A percentile compares a stretch with the other conserved stretches of the same genome.
These are phyloP conservation scores for Lipotes vexillifer DNA, from an alignment of 2,113 vertebrate genomes.

Conservation along the genomic window DNA sequence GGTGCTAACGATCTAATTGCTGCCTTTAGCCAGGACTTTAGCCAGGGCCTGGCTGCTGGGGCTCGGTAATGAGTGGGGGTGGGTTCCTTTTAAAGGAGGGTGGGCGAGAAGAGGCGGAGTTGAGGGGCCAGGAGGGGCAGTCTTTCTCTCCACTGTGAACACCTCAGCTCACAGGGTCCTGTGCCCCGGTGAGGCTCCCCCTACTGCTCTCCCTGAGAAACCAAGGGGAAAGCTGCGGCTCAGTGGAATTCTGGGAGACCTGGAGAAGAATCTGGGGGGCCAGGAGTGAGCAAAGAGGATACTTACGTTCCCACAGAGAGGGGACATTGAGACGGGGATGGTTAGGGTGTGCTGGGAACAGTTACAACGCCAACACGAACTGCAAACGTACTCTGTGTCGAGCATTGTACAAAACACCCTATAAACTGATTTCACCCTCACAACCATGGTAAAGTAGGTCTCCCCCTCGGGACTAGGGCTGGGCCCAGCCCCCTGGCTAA, in stretches of 20 bases:
- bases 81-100: conserved; percentile 30
- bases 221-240: neutral
- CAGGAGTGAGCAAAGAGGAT: neutral
- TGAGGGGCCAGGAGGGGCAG: neutral
- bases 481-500: neutral
- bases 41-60: neutral
- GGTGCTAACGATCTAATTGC: conserved; percentile 69
- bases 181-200: too few relatives aligned
- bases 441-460: neutral
- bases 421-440: neutral
- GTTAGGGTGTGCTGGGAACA: neutral
- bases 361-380: neutral
- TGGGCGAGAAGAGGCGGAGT: conserved; percentile 49
- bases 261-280: neutral
- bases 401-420: neutral
- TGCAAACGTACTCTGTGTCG: too few relatives aligned
- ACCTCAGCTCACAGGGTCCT: conserved; percentile 7
- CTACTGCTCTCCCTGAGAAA: neutral
- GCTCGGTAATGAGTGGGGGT: conserved; percentile 71
- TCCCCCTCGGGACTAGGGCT: too few relatives aligned
- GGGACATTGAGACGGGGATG: neutral
- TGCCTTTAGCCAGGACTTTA: neutral
- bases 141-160: conserved; percentile 63
- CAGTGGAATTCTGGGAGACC: rapidly evolving
- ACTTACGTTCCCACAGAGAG: neutral